A percentile compares a stretch with the other conserved stretches of the same genome.
Evolutionary conservation across 2,888 invertebrate genomes (phyloP).

Genomic region (Charanyca ferruginea): DNA sequence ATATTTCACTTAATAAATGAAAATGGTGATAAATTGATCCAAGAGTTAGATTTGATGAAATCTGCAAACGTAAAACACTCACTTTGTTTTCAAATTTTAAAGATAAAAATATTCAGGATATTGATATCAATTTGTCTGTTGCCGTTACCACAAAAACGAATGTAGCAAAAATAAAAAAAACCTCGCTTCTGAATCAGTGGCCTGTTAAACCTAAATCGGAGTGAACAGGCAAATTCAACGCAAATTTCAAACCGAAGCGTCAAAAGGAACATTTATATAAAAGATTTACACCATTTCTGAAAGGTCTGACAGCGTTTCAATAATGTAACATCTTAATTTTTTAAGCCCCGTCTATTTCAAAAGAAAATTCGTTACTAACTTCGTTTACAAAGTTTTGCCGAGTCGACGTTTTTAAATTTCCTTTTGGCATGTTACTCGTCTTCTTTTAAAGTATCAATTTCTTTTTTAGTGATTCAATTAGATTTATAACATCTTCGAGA

Average conservation of each 20-base stretch:
- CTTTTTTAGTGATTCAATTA: conserved; percentile 18
- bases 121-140: conserved; percentile 15
- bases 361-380: conserved; percentile 44
- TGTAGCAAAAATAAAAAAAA: conserved; percentile 33
- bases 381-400: conserved; percentile 38
- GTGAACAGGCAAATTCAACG: conserved; percentile 17
- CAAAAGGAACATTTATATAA: conserved; percentile 40
- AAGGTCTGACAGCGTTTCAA: conserved; percentile 51
- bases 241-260: conserved; percentile 31
- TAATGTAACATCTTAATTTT: conserved; percentile 48
- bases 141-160: conserved; percentile 10
- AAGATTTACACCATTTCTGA: conserved; percentile 27
- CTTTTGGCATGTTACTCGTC: conserved; percentile 14
- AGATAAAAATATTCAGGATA: background rate
- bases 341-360: conserved; percentile 33
- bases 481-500: background rate
- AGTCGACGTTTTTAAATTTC: conserved; percentile 21
- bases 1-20: background rate
- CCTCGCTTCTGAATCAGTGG: conserved; percentile 31
- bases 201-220: conserved; percentile 43
- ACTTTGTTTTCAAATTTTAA: conserved; percentile 6
- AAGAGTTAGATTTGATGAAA: background rate
- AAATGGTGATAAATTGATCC: background rate
- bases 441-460: conserved; percentile 15
- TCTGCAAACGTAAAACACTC: background rate